Evolutionary conservation across 2,888 invertebrate genomes (phyloP), one percentile per base, ranked within the genome.

Genomic region (Tinea trinotella): DNA sequence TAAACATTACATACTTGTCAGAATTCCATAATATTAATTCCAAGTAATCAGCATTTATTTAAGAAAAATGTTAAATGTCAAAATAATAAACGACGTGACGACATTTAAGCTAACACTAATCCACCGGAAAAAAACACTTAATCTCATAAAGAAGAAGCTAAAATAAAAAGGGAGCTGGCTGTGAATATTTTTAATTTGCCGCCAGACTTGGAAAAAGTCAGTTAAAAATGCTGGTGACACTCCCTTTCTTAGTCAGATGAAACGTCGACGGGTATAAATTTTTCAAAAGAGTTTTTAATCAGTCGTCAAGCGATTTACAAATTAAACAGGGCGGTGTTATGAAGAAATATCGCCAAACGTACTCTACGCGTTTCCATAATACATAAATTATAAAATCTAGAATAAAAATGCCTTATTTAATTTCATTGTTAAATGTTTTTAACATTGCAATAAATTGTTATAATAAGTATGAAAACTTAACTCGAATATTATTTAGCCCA

Each of bases 251-350:
- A 18, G 19, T 20, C 17, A 24, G 56, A 52, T 40, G 30, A 20
- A 30, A 13, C 48, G 36, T 52, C 52, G 64, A 59, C 59, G 59
- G 64, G 69, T 76, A 75, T 76, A 72, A 77, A 78, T 82, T 76
- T 78, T 81, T 83, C 76, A 77, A 75, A 82, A 74, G 82, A 82
- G 80, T 83, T 84, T 82, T 84, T 84, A 84, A 84, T 83, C 83
- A 83, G 79, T 80, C 76, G 79, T 83, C 79, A 81, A 80, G 78
- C 81, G 82, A 81, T 84, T 85, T 81, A 81, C 82, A 84, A 84
- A 85, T 85, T 83, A 84, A 85, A 81, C 84, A 79, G 79, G 77
- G 71, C 76, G 62, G 74, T 74, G 79, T 84, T 84, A 83, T 83
- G 74, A 83, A 82, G 82, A 83, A 83, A 83, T 78, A 83, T 80